These are phyloP conservation scores for Belgica antarctica DNA, from an alignment of 2,888 invertebrate genomes.

Conservation along the genomic window DNA sequence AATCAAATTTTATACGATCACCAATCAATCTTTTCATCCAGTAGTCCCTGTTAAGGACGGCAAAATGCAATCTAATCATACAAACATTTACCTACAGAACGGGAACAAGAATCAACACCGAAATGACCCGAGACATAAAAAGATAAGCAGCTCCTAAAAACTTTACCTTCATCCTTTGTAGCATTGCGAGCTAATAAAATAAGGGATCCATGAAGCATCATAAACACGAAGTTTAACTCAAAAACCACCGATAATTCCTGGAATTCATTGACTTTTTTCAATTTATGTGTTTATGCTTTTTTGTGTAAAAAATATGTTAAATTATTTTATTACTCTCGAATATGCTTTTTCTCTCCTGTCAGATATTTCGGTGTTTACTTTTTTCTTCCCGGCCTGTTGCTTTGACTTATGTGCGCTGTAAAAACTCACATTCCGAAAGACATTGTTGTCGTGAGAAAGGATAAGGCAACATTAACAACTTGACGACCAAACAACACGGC, in stretches of 20 bases:
- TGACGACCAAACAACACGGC: no score
- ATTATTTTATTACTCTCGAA: constrained; percentile 38
- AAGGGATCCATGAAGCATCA: neutral
- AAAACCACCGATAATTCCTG: constrained; percentile 34
- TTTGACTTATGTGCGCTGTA: no score
- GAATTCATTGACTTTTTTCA: constrained; percentile 43
- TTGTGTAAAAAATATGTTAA: neutral
- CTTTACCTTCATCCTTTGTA: constrained; percentile 38
- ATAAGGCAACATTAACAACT: no score
- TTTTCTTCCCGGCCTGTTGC: no score
- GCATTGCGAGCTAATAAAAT: constrained; percentile 36
- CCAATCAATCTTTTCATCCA: no score
- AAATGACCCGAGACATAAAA: constrained; percentile 18
- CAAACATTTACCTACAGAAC: constrained; percentile 4
- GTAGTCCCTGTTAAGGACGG: no score
- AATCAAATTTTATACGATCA: no score
- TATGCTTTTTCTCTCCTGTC: neutral
- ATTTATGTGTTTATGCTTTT: constrained; percentile 33
- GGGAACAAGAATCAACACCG: neutral
- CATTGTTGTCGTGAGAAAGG: no score
- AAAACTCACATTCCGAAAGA: no score
- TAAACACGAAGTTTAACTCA: constrained; percentile 17
- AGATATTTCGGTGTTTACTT: no score
- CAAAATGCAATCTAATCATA: no score
- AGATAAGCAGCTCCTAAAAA: constrained; percentile 35